Evolutionary conservation across 1,140 invertebrate species (phyloP), one percentile per base, ranked within the genome.

Genomic region (Pseudomyrmex cubaensis): DNA sequence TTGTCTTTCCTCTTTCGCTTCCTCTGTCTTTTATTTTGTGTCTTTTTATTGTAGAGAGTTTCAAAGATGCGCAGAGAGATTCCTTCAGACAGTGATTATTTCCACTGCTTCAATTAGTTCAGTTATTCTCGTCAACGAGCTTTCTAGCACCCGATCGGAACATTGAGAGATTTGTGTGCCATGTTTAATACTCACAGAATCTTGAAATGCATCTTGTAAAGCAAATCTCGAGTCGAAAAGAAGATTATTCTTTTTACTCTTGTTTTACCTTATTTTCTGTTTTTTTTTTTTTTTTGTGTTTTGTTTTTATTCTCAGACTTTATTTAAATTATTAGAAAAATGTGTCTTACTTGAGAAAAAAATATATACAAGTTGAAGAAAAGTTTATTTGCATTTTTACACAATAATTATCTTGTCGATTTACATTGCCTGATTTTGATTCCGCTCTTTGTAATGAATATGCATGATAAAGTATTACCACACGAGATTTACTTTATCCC

Each of bases 21-120:
- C 69, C 56, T 87, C 88, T 83, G 66, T 87, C 59, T 87, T 80
- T 82, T 82, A 62, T 59, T 80, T 54, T 69, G 61, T 61, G 52
- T 77, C 54, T 84, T 66, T 66, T 25, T 9, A 50, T 13, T 12
- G 22, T 2, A 13, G 46, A 70, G 35, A 35, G 67, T 52, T 70
- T 57, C 44, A 70, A 70, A 78, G 64, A 54, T 70, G 64, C 25
- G 59, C 63, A 35, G 35, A 35, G 35, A 44, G 74, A 74, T 75
- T 75, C 75, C 78, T 72, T 54, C 77, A 75, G 59, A 56, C 69
- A 56, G 46, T 61, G 73, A 85, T 84, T 62, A 89, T 85, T 89
- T 69, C 70, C 64, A 83, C 48, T 52, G 22, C 62, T 83, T 85
- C 83, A 85, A 89, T 90, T 89, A 85, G 83, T 82, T 59, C 20